A percentile compares a stretch with the other conserved stretches of the same genome.
These are phyloP conservation scores for Cephus nigrinus DNA, from an alignment of 2,888 invertebrate genomes.

Conservation along the genomic window DNA sequence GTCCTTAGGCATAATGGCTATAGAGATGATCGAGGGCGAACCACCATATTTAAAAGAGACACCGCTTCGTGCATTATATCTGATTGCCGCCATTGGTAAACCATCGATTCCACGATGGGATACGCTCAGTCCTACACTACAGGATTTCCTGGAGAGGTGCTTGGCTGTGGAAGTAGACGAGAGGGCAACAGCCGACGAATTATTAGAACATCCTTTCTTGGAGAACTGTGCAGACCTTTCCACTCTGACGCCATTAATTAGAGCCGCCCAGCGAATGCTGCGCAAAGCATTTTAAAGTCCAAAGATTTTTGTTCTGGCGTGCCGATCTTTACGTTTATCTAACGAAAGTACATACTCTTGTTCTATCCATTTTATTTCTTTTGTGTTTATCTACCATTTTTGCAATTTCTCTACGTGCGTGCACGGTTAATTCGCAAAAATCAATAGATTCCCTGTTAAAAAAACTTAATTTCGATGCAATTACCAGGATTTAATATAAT, in stretches of 20 bases:
- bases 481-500: background rate
- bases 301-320: background rate
- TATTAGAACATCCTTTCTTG: constrained; percentile 84
- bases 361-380: background rate
- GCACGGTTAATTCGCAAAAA: background rate
- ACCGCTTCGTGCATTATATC: constrained; percentile 89
- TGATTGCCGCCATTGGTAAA: constrained; percentile 95
- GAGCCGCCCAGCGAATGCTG: constrained; percentile 88
- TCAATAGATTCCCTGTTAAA: background rate
- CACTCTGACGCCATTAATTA: constrained; percentile 88
- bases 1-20: constrained; percentile 98
- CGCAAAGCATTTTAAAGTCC: constrained; percentile 67
- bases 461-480: background rate
- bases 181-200: constrained; percentile 80
- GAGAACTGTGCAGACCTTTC: constrained; percentile 82
- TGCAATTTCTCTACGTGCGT: background rate
- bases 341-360: background rate
- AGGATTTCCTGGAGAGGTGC: constrained; percentile 88
- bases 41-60: constrained; percentile 97
- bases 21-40: constrained; percentile 97
- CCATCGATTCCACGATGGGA: constrained; percentile 90
- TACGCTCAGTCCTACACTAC: constrained; percentile 80
- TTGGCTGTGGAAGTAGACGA: constrained; percentile 86
- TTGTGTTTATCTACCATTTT: background rate
- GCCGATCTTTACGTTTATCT: background rate